Percentiles rank a stretch among this genome's conserved stretches.
Evolutionary conservation across 2,797 vertebrate genomes (phyloP).

Genomic region (Hippocampus kuda): DNA sequence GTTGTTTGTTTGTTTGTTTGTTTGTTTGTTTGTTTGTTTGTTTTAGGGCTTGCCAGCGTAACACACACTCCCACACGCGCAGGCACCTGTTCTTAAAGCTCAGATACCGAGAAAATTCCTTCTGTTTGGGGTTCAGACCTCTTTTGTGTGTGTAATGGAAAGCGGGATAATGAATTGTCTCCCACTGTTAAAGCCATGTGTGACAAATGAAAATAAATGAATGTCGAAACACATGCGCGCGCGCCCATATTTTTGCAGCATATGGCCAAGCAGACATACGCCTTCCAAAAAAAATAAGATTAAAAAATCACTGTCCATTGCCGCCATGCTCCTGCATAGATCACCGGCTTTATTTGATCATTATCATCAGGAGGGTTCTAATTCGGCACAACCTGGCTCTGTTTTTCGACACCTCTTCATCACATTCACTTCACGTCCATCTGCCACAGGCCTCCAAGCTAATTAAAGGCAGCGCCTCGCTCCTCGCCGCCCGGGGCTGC

Average conservation of each 20-base stretch:
- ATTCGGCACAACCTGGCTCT: conserved; percentile 37
- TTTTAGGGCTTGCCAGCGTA: conserved; percentile 3
- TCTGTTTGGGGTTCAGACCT: conserved; percentile 52
- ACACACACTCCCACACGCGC: conserved; percentile 7
- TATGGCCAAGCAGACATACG: conserved; percentile 28
- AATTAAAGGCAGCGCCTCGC: conserved; percentile 49
- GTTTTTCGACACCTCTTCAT: conserved; percentile 41
- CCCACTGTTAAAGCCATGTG: conserved; percentile 42
- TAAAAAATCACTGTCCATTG: conserved; percentile 24
- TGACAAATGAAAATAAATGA: conserved; percentile 58
- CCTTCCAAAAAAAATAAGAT: conserved; percentile 11
- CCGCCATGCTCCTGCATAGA: conserved; percentile 41
- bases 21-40: conserved; percentile 28
- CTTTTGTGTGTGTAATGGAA: conserved; percentile 8
- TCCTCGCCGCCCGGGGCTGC: conserved; percentile 26
- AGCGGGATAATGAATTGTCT: conserved; percentile 40
- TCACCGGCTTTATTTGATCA: conserved; percentile 50
- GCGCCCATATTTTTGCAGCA: conserved; percentile 18
- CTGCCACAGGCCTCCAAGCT: conserved; percentile 48
- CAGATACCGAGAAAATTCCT: conserved; percentile 52
- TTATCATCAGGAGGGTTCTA: conserved; percentile 25
- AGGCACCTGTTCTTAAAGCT: conserved; percentile 47
- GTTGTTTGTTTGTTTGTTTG: conserved; percentile 26
- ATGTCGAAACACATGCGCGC: conserved; percentile 16
- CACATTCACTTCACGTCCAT: conserved; percentile 49